Evolutionary conservation across 2,797 vertebrate genomes (phyloP), one percentile per base, ranked within the genome.

Genomic region (Pseudomugil gertrudae): DNA sequence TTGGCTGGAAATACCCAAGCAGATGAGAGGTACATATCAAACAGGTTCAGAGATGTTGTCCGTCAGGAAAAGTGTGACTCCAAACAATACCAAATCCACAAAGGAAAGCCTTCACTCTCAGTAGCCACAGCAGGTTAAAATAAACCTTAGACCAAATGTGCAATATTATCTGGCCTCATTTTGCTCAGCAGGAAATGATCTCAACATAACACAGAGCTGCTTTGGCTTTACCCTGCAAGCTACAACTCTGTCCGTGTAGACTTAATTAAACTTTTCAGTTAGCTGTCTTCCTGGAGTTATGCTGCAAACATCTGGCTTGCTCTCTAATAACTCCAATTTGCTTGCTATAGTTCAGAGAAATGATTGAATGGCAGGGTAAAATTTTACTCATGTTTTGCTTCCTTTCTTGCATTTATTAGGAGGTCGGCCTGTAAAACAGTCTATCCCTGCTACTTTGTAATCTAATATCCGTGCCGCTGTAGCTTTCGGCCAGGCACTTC

Each of bases 221-320:
- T 84, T 81, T 80, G 67, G 70, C 57, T 84, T 68, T 21, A 72
- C 78, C 69, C 69, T 66, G 26, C 75, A 52, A 63, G 69, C 74
- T 76, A 63, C 77, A 33, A 65, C 70, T 71, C 52, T 81, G 77
- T 78, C 78, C 70, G 3, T 70, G 51, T 81, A 82, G 85, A 84
- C 85, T 86, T 84, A 85, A 89, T 90, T 88, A 85, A 86, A 83
- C 76, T 79, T 84, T 85, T 83, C 69, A 85, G 70, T 55, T 58
- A 80, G 79, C 66, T 77, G 80, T 88, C 84, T 74, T 87, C 82
- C 64, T 72, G 62, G 80, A 85, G 64, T 88, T 80, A 35, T 65
- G 56, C 66, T 78, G 72, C 54, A 74, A 76, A 80, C 43, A 75
- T 77, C 80, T 77, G 60, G 33, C 66, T 73, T n/a, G 14, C 56